A percentile compares a stretch with the other conserved stretches of the same genome.
phyloP scores from a whole-genome alignment of 2,797 vertebrate genomes.

The Enteromius radiatus region DNA sequence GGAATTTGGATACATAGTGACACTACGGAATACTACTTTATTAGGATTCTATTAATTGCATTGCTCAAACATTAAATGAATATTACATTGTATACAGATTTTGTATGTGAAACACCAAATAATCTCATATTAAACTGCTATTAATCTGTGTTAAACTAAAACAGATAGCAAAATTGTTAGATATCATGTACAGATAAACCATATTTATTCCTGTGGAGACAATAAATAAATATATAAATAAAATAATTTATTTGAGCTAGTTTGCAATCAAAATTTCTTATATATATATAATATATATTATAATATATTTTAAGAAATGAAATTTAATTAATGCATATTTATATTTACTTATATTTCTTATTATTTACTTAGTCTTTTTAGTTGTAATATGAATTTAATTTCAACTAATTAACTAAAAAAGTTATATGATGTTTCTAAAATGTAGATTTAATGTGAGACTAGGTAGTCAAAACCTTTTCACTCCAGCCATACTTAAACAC shows the following conservation, averaged over 20 bases:
- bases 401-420: not conserved
- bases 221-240: not conserved
- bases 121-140: not conserved
- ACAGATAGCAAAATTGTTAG: not conserved
- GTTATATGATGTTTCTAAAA: not conserved
- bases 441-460: not conserved
- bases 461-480: not conserved
- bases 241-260: not conserved
- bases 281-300: not conserved
- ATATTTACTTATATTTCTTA: not conserved
- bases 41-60: not conserved
- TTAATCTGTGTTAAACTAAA: not conserved
- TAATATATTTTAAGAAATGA: not conserved
- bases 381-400: not conserved
- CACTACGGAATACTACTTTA: not conserved
- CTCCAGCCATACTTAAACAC: not conserved
- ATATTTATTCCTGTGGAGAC: not conserved
- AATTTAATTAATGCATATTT: not conserved
- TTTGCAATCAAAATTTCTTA: not conserved
- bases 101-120: not conserved
- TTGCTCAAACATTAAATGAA: not conserved
- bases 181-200: not conserved
- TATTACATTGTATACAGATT: not conserved
- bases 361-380: not conserved
- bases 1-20: not conserved